Evolutionary conservation across 2,888 invertebrate species (phyloP), one percentile per base, ranked within the genome.

Genomic region (Aelia acuminata): DNA sequence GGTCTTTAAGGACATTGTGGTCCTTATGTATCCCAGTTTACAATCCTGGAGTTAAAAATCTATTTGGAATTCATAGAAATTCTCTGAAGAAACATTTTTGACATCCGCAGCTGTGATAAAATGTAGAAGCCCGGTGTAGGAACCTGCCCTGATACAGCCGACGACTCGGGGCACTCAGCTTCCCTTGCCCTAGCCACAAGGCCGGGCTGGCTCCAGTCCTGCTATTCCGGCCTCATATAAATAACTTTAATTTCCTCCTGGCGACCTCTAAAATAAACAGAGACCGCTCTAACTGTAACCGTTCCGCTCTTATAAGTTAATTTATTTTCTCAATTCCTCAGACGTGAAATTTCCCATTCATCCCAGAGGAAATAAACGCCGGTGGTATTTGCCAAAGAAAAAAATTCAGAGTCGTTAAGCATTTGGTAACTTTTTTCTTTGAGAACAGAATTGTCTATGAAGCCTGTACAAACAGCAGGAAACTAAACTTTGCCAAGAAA

Each of bases 171-270:
- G 35, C 31, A 70, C 18, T 18, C 7, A 26, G 35, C 35, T 35
- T 18, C 31, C 31, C 63, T 70, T 70, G 31, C 31, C 63, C 63
- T 70, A 70, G 5, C 63, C 63, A 70, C 63, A 57, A 57, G 57
- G 26, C n/a, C 57, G 4, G 43, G 4, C 43, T 43, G 80, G 43
- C 80, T 35, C 39, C 80, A 43, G 43, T 4, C n/a, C 80, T 80
- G 80, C 43, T 80, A 80, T 39, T 80, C 43, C 80, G 43, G 80
- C 43, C n/a, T 43, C 80, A 47, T 47, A 47, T 80, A 80, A 80
- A 80, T 80, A 80, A 80, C 80, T 80, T 80, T 80, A 80, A 80
- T 80, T 80, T 80, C 80, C 80, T 80, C 80, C 43, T 13, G 10
- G 43, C 22, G 3, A 3, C 43, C 43, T 80, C 43, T 80, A 43